Evolutionary conservation across 2,888 invertebrate species (phyloP).

Genomic region (Nemotelus nigrinus): DNA sequence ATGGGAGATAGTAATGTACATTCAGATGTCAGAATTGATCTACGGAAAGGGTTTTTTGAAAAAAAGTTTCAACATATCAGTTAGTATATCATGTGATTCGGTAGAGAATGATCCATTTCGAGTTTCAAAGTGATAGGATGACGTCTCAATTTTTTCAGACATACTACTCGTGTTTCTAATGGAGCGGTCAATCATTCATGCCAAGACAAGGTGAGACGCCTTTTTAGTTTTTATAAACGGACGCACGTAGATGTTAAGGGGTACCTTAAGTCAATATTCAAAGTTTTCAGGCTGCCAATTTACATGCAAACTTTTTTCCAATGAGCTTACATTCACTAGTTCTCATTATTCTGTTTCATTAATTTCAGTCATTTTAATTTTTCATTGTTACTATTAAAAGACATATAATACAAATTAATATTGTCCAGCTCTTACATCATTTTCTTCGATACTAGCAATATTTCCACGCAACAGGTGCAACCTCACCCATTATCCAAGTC

Average conservation of each 20-base stretch:
- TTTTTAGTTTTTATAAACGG: constrained; percentile 9
- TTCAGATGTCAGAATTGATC: constrained; percentile 39
- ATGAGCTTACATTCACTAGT: neutral
- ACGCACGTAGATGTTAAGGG: neutral
- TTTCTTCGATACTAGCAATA: neutral
- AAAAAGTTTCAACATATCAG: constrained; percentile 22
- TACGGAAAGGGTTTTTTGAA: constrained; percentile 31
- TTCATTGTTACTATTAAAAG: neutral
- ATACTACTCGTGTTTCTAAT: constrained; percentile 10
- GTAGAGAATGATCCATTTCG: constrained; percentile 17
- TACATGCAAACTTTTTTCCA: neutral
- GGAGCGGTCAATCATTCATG: constrained; percentile 41
- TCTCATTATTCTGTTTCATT: neutral
- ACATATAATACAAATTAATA: neutral
- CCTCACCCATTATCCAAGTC: neutral
- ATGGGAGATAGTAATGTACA: neutral
- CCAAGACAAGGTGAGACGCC: constrained; percentile 15
- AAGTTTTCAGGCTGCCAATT: neutral
- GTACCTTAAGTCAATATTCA: neutral
- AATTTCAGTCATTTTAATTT: neutral
- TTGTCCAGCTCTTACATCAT: neutral
- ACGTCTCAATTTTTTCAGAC: constrained; percentile 8
- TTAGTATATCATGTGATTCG: constrained; percentile 19
- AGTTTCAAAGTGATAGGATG: constrained; percentile 36
- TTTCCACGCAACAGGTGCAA: neutral